phyloP scores from a whole-genome alignment of 2,113 vertebrate genomes.

The Anthoscopus minutus region DNA sequence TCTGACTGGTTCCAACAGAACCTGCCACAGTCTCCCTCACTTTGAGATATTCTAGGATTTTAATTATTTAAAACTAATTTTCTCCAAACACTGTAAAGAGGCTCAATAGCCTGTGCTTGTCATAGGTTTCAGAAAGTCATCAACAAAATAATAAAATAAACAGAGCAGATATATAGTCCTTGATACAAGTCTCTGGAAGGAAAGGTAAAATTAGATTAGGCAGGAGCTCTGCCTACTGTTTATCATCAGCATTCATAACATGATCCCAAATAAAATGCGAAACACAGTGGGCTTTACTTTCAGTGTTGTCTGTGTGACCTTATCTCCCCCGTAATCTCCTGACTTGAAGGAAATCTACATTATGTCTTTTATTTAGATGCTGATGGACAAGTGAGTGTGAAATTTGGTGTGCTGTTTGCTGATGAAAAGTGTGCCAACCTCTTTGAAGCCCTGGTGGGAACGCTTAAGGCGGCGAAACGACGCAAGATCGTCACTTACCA shows the following conservation, averaged over 20 bases:
- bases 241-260: background rate
- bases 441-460: conserved; percentile 95
- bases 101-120: background rate
- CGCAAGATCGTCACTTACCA: conserved; percentile 81
- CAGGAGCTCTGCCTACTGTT: background rate
- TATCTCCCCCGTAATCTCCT: background rate
- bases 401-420: conserved; percentile 90
- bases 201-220: background rate
- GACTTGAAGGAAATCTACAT: background rate
- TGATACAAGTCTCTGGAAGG: background rate
- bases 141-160: background rate
- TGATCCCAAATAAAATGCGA: background rate
- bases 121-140: background rate
- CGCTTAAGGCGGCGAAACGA: conserved; percentile 89
- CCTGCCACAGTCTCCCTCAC: too few relatives aligned
- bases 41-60: background rate
- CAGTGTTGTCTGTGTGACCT: background rate
- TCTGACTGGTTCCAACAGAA: too few relatives aligned
- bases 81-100: background rate
- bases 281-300: background rate
- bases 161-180: background rate
- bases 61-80: background rate
- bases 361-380: conserved; percentile 71
- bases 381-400: conserved; percentile 84
- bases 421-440: conserved; percentile 95